Evolutionary conservation across 2,888 invertebrate species (phyloP).

Genomic region (Caradrina kadenii): DNA sequence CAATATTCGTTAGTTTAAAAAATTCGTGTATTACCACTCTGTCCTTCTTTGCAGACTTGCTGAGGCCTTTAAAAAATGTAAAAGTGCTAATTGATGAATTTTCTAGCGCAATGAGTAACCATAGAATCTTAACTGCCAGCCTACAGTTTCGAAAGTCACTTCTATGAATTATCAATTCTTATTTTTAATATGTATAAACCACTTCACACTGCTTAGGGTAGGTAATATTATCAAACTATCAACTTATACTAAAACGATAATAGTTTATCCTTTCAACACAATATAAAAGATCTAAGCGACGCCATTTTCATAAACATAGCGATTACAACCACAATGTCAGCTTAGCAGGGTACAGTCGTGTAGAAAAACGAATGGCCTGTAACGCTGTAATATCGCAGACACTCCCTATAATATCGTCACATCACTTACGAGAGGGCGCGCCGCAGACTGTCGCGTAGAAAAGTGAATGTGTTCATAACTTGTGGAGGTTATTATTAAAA

Average conservation of each 20-base stretch:
- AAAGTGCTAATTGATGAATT: too few relatives aligned
- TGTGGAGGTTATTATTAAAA: conserved; percentile 30
- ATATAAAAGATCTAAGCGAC: conserved; percentile 7
- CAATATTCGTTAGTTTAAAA: too few relatives aligned
- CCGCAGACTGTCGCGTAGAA: conserved; percentile 57
- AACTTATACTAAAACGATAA: background rate
- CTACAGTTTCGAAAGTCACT: too few relatives aligned
- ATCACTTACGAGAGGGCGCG: conserved; percentile 58
- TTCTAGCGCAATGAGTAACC: too few relatives aligned
- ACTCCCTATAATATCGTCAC: conserved; percentile 57
- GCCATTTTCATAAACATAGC: conserved; percentile 40
- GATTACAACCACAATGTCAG: conserved; percentile 42
- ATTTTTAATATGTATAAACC: background rate
- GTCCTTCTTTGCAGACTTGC: too few relatives aligned
- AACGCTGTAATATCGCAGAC: conserved; percentile 60
- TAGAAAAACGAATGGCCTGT: conserved; percentile 59
- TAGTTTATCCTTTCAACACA: background rate
- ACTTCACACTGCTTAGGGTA: background rate
- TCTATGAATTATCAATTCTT: background rate
- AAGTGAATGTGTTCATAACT: conserved; percentile 39
- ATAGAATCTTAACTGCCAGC: too few relatives aligned
- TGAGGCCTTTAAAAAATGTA: too few relatives aligned
- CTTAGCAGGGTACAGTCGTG: conserved; percentile 59
- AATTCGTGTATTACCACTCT: too few relatives aligned
- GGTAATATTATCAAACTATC: background rate